Evolutionary conservation across 2,888 invertebrate species (phyloP).

Genomic region (Apotomis turbidana): DNA sequence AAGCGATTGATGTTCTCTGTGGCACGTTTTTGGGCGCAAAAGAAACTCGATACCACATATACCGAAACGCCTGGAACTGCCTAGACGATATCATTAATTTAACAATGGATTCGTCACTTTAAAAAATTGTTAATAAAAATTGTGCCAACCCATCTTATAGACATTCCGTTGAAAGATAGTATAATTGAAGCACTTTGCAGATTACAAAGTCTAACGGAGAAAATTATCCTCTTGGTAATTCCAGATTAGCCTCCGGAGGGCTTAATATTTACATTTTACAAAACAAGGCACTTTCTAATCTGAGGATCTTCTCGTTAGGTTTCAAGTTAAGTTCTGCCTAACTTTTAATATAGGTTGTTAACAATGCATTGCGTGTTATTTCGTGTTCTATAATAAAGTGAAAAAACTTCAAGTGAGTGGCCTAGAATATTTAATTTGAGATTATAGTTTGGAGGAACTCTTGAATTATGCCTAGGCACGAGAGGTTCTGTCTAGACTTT

Average conservation of each 20-base stretch:
- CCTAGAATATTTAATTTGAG: slow-evolving; percentile 5
- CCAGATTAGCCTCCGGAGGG: slow-evolving; percentile 34
- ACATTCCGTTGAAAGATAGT: slow-evolving; percentile 10
- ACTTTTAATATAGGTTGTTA: slow-evolving; percentile 26
- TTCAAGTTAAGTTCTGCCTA: slow-evolving; percentile 9
- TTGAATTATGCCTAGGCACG: background rate
- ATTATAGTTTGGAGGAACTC: background rate
- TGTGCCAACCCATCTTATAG: slow-evolving; percentile 12
- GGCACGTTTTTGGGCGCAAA: background rate
- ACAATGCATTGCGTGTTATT: slow-evolving; percentile 12
- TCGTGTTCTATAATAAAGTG: background rate
- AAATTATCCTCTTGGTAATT: slow-evolving; percentile 35
- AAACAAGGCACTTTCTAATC: slow-evolving; percentile 25
- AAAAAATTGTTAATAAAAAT: background rate
- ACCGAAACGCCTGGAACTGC: no score
- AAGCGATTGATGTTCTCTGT: background rate
- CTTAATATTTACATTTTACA: slow-evolving; percentile 30
- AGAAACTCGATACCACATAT: no score
- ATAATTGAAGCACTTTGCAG: slow-evolving; percentile 31
- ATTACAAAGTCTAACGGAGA: slow-evolving; percentile 26
- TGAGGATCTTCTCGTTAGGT: slow-evolving; percentile 20
- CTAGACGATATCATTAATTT: background rate
- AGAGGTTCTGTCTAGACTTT: slow-evolving; percentile 4
- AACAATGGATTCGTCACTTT: background rate
- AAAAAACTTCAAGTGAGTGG: slow-evolving; percentile 2